phyloP scores from a whole-genome alignment of 30 jellyfish, hydroid and myxozoan species.

The Chironex yamaguchii region DNA sequence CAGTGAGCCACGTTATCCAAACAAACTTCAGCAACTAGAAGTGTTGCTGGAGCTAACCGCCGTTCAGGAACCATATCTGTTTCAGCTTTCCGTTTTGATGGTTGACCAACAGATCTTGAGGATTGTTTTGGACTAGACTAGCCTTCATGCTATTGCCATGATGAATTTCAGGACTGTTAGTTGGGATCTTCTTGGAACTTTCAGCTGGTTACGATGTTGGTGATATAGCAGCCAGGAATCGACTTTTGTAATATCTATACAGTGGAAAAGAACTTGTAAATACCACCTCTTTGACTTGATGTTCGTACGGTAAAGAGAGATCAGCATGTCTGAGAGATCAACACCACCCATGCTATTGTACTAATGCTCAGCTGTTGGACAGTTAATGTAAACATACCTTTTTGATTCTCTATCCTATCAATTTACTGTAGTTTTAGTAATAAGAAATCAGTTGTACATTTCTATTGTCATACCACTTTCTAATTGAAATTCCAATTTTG shows the following conservation, averaged over 20 bases:
- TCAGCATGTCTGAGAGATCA: slow-evolving; percentile 39
- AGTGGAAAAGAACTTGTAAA: slow-evolving; percentile 29
- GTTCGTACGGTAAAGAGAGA: slow-evolving; percentile 6
- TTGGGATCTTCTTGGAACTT: slow-evolving; percentile 4
- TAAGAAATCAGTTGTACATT: slow-evolving; percentile 24
- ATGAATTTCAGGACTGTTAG: slow-evolving; percentile 23
- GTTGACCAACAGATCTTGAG: slow-evolving; percentile 49
- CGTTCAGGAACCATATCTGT: background rate
- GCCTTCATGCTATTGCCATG: background rate
- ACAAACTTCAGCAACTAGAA: slow-evolving; percentile 54
- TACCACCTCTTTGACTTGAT: slow-evolving; percentile 28
- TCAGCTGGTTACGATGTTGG: slow-evolving; percentile 1
- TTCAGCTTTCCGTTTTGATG: slow-evolving; percentile 23
- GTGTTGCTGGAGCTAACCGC: too few relatives aligned
- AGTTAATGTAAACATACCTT: slow-evolving; percentile 3
- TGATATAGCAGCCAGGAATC: slow-evolving; percentile 53
- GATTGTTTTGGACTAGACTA: background rate
- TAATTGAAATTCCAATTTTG: slow-evolving; percentile 29
- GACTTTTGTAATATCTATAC: slow-evolving; percentile 48
- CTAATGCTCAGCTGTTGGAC: slow-evolving; percentile 24
- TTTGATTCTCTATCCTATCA: slow-evolving; percentile 33
- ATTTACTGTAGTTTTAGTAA: slow-evolving; percentile 1
- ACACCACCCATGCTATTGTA: slow-evolving; percentile 21
- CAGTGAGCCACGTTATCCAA: slow-evolving; percentile 43
- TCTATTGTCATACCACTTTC: slow-evolving; percentile 29